These are phyloP conservation scores for Branchinecta sandiegonensis DNA, from an alignment of 2,888 invertebrate species.

Conservation along the genomic window DNA sequence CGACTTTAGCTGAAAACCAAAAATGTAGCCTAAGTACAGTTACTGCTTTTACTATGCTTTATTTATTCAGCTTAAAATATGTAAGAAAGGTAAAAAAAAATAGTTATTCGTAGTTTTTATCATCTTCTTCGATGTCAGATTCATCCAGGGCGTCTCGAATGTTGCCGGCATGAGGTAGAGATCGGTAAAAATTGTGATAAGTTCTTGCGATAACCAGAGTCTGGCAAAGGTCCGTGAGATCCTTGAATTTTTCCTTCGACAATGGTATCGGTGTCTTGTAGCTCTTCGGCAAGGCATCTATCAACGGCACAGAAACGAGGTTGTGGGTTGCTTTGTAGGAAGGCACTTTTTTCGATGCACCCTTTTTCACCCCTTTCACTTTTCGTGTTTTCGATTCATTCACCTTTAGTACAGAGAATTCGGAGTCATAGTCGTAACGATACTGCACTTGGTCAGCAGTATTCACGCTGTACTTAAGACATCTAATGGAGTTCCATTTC, in stretches of 20 bases:
- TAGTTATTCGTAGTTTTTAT: too few relatives aligned
- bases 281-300: slow-evolving; percentile 9
- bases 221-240: slow-evolving; percentile 14
- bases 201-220: slow-evolving; percentile 6
- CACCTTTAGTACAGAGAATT: slow-evolving; percentile 8
- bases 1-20: slow-evolving; percentile 6
- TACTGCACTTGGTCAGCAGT: background rate
- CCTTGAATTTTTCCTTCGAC: slow-evolving; percentile 15
- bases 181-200: background rate
- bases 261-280: slow-evolving; percentile 14
- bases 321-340: slow-evolving; percentile 14
- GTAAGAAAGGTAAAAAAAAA: background rate
- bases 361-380: slow-evolving; percentile 4
- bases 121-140: too few relatives aligned
- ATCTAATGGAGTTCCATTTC: slow-evolving; percentile 8
- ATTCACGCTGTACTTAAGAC: background rate
- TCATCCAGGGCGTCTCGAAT: background rate
- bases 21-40: slow-evolving; percentile 7
- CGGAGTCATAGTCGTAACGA: slow-evolving; percentile 4
- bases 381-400: background rate
- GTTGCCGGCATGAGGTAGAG: background rate
- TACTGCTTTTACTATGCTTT: slow-evolving; percentile 7
- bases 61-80: slow-evolving; percentile 9
- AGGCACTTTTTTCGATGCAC: slow-evolving; percentile 12
- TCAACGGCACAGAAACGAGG: slow-evolving; percentile 6